Evolutionary conservation across 2,888 invertebrate species (phyloP), one percentile per base, ranked within the genome.

Genomic region (Eugnorisma glareosa): DNA sequence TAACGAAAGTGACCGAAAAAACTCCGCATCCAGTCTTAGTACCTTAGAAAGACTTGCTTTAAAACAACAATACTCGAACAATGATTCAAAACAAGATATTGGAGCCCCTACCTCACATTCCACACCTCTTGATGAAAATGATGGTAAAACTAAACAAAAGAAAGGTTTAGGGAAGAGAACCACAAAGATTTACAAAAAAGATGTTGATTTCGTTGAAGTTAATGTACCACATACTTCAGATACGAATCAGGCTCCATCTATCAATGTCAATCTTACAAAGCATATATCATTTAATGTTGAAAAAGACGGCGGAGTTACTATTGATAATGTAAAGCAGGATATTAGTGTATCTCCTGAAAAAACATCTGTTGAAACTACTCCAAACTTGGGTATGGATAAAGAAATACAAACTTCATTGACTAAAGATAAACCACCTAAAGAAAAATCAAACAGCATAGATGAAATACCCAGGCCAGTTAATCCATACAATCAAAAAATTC

Each of bases 21-120:
- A 94, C 40, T 95, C 96, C 15, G 94, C 93, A 8, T 96, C 96
- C 21, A 94, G 94, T 79, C 92, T 97, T 28, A 97, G 97, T 87
- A 97, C 97, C 5, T 93, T 98, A 85, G 98, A 98, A 92, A 96
- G 97, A 85, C 96, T 98, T 85, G 97, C 97, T 35, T 91, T 97
- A 70, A 95, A 96, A 75, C 96, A 96, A 89, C 96, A 96, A 81
- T 96, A 95, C 86, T 93, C 95, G 48, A 94, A 94, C 68, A 96
- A 94, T 91, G 95, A 95, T 67, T 91, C 93, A 13, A 94, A 94
- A 86, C 89, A 93, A 57, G 91, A 91, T 28, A 90, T 96, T 59
- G 97, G 97, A 8, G 81, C 89, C 10, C 97, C 97, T 7, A 95
- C 95, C 51, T 97, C 97, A 68, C 97, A 97, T 87, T 97, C 97